These are phyloP conservation scores for Apoda limacodes DNA, from an alignment of 2,888 invertebrate species.

Conservation along the genomic window DNA sequence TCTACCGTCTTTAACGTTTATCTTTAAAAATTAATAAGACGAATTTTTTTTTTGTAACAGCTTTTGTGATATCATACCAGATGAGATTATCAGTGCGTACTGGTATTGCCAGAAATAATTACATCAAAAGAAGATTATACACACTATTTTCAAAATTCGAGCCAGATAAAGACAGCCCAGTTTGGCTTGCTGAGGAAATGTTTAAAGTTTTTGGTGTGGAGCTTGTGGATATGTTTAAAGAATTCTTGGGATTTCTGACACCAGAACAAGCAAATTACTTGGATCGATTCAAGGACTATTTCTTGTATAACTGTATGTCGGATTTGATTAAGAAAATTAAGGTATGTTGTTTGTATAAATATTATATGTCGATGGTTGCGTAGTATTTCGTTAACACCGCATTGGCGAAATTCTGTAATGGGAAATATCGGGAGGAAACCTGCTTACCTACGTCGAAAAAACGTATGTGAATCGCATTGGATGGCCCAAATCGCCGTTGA, in stretches of 20 bases:
- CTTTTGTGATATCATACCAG: slow-evolving; percentile 34
- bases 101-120: slow-evolving; percentile 18
- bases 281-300: slow-evolving; percentile 41
- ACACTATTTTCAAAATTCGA: slow-evolving; percentile 31
- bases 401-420: no score
- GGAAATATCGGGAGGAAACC: no score
- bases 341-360: no score
- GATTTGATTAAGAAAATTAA: slow-evolving; percentile 38
- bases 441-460: no score
- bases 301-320: slow-evolving; percentile 31
- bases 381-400: no score
- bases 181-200: slow-evolving; percentile 26
- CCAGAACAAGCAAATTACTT: slow-evolving; percentile 43
- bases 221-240: slow-evolving; percentile 38
- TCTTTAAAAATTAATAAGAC: no score
- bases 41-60: slow-evolving; percentile 28
- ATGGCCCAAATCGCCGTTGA: no score
- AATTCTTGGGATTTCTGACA: slow-evolving; percentile 46
- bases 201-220: slow-evolving; percentile 26
- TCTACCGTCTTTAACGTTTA: no score
- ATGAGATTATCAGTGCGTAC: slow-evolving; percentile 30
- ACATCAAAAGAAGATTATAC: slow-evolving; percentile 27
- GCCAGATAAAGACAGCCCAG: slow-evolving; percentile 24
- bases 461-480: no score
- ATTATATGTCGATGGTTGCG: no score